phyloP scores from a whole-genome alignment of 1,140 invertebrate genomes.

The Bombus huntii region DNA sequence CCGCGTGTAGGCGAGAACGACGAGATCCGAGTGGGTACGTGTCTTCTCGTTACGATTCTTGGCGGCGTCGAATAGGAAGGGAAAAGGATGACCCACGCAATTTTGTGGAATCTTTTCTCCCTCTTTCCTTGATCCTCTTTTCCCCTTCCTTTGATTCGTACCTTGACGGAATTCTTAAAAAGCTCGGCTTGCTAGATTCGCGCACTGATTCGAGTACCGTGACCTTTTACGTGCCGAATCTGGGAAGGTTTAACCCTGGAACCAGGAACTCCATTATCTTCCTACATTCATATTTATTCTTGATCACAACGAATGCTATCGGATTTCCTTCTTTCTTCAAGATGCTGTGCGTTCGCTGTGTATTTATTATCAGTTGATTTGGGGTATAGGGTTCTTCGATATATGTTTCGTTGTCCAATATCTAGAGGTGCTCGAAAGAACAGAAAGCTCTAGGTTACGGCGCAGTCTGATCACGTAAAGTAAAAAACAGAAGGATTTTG shows the following conservation, averaged over 20 bases:
- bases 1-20: conserved; percentile 2
- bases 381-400: accelerated
- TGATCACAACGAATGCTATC: background rate
- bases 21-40: background rate
- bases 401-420: background rate
- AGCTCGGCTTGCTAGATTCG: conserved; percentile 10
- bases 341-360: background rate
- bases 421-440: background rate
- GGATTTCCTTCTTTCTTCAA: background rate
- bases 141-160: conserved; percentile 44
- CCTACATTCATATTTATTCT: background rate
- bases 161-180: conserved; percentile 45
- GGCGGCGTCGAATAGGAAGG: background rate
- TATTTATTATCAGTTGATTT: background rate
- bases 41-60: conserved; percentile 42
- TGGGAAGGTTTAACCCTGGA: background rate
- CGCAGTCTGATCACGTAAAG: background rate
- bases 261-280: conserved; percentile 2
- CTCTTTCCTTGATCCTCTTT: background rate
- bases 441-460: background rate
- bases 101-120: conserved; percentile 38
- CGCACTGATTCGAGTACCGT: conserved; percentile 24
- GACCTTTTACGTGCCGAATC: conserved; percentile 21
- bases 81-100: conserved; percentile 50
- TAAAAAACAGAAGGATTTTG: conserved; percentile 8